These are phyloP conservation scores for Thalassoma bifasciatum DNA, from an alignment of 2,113 vertebrate genomes.

Conservation along the genomic window DNA sequence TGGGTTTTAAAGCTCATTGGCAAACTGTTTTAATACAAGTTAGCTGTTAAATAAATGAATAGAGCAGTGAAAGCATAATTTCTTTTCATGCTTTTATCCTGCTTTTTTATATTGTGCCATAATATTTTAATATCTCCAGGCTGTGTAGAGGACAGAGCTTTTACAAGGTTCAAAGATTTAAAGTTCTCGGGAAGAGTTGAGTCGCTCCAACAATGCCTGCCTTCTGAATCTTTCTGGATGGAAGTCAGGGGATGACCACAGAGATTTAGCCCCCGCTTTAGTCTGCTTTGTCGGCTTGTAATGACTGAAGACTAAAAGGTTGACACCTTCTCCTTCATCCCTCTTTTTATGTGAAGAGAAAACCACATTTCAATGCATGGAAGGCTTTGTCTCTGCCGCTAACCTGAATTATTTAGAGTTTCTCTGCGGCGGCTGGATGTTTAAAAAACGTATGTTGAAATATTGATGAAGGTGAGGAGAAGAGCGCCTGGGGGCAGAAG, in stretches of 20 bases:
- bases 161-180: constrained; percentile 1
- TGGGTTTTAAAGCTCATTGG: constrained; percentile 1
- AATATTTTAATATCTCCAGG: neutral
- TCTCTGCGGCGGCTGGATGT: constrained; percentile 73
- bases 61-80: neutral
- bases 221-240: constrained; percentile 1
- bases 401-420: constrained; percentile 84
- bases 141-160: neutral
- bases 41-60: constrained; percentile 11
- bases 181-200: neutral
- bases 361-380: constrained; percentile 68
- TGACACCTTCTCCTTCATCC: constrained; percentile 25
- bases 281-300: constrained; percentile 25
- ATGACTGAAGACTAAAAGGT: constrained; percentile 67
- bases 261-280: constrained; percentile 23
- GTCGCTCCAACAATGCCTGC: neutral
- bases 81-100: neutral
- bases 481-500: constrained; percentile 71
- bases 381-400: constrained; percentile 72
- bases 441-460: constrained; percentile 84
- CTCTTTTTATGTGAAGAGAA: constrained; percentile 52
- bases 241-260: neutral
- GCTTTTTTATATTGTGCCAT: neutral
- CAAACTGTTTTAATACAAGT: neutral
- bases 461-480: constrained; percentile 85